Base-by-base conservation (phyloP, 1,140 invertebrate genomes). In the Lordiphosa collinella region DNA sequence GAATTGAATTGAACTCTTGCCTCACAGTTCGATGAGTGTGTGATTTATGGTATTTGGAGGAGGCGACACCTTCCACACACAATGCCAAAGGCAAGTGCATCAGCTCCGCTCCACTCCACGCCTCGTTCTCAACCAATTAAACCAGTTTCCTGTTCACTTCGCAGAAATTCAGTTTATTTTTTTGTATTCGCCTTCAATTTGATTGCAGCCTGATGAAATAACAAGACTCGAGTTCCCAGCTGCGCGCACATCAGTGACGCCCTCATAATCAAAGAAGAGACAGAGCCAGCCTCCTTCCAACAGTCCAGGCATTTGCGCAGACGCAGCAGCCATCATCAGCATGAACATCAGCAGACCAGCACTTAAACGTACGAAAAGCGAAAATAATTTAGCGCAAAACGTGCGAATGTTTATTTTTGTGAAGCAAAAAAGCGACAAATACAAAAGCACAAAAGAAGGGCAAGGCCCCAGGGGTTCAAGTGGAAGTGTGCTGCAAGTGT, bases 61-160 rank as follows among this genome's bases (percentile, higher is more conserved):
- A 56, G 46, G 51, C 44, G 37, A 48, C 34, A 53, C 53, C 54
- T 34, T 52, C 34, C 18, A 72, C 46, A 52, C 55, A 51, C 61
- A 61, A 50, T 66, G 18, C 37, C 11, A 8, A 8, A 6, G 12
- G 48, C 73, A 72, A 78, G 68, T 76, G 62, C 67, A 49, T 7
- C 32, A 60, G 57, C 32, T 34, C 22, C 35, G 16, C 52, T n/a
- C n/a, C 7, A 13, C 6, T 38, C 14, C 51, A 56, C 44, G 22
- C 56, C 53, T 16, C 57, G 62, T 79, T 78, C 51, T 52, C 74
- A 78, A 72, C 67, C 74, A 76, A 76, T 76, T 76, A 76, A 78
- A 78, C 74, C 57, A 76, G 71, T 75, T 75, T 75, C 71, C 71
- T 75, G 71, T 75, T 62, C 49, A 40, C 34, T 60, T 74, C 47